Conservation (phyloP, 2,113 vertebrate species). For the Ctenomys sociabilis region DNA sequence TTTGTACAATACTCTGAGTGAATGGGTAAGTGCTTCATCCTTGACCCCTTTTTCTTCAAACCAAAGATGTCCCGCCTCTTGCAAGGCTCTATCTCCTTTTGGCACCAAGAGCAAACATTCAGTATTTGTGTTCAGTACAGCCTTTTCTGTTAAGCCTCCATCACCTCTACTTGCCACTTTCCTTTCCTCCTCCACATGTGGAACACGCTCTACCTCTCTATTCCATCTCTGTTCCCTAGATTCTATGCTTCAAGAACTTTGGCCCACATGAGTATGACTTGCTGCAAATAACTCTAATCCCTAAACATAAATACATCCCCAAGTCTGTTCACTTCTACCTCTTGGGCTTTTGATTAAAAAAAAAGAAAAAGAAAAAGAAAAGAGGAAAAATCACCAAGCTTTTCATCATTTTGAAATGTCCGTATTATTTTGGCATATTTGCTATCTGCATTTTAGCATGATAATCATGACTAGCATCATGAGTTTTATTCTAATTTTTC, state of each 20-base stretch:
- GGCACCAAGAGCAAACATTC: neutral
- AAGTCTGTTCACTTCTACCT: neutral
- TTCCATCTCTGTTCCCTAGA: neutral
- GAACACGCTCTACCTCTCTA: neutral
- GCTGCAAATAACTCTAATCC: neutral
- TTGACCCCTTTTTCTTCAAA: neutral
- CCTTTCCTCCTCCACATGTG: neutral
- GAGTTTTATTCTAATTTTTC: neutral
- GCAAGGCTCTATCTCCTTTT: neutral
- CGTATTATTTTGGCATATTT: conserved; percentile 25
- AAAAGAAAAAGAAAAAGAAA: conserved; percentile 2
- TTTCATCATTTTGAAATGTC: neutral
- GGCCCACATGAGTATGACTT: neutral
- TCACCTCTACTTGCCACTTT: neutral
- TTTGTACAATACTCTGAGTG: neutral
- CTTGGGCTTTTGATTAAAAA: conserved; percentile 21
- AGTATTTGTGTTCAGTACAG: neutral
- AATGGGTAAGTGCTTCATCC: neutral
- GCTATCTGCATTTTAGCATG: neutral
- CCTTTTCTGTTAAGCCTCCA: neutral
- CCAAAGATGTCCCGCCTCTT: neutral
- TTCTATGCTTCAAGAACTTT: neutral
- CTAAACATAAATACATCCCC: neutral
- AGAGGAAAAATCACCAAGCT: neutral
- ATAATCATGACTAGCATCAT: neutral